A percentile compares a stretch with the other conserved stretches of the same genome.
Evolutionary conservation across 2,113 vertebrate genomes (phyloP).

Genomic region (Anarhynchus alexandrinus): DNA sequence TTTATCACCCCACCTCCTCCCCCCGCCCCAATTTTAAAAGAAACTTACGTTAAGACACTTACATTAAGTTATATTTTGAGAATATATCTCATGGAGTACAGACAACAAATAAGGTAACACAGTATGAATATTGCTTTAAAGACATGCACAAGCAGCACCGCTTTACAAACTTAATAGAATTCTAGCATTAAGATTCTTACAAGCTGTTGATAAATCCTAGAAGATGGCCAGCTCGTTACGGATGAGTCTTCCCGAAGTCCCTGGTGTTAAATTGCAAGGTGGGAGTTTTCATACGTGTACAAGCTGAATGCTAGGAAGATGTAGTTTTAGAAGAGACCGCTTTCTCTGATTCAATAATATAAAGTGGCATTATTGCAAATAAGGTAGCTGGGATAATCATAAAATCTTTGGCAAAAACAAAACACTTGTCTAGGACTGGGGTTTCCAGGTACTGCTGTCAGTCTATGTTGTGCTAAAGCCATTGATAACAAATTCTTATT

Average conservation of each 20-base stretch:
- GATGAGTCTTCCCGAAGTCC: not conserved
- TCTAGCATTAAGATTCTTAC: not conserved
- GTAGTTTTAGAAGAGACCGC: not conserved
- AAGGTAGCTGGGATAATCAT: not conserved
- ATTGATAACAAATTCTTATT: not conserved
- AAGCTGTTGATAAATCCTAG: not conserved
- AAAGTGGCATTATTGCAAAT: not conserved
- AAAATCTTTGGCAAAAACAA: not conserved
- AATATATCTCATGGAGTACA: not conserved
- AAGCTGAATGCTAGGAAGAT: not conserved
- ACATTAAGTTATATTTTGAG: not conserved
- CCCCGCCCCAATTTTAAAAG: rapidly evolving
- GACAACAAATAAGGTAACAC: not conserved
- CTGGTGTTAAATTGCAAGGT: not conserved
- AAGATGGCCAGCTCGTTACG: not conserved
- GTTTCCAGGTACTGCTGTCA: not conserved
- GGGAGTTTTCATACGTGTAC: not conserved
- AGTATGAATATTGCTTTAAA: not conserved
- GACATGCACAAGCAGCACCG: rapidly evolving
- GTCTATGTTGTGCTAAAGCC: not conserved
- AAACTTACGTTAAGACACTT: not conserved
- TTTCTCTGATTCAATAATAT: not conserved
- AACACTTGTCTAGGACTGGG: not conserved
- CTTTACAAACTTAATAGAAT: not conserved
- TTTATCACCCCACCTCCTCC: too few species aligned